Evolutionary conservation across 2,797 vertebrate genomes (phyloP), one percentile per base, ranked within the genome.

Genomic region (Bradypodion pumilum): DNA sequence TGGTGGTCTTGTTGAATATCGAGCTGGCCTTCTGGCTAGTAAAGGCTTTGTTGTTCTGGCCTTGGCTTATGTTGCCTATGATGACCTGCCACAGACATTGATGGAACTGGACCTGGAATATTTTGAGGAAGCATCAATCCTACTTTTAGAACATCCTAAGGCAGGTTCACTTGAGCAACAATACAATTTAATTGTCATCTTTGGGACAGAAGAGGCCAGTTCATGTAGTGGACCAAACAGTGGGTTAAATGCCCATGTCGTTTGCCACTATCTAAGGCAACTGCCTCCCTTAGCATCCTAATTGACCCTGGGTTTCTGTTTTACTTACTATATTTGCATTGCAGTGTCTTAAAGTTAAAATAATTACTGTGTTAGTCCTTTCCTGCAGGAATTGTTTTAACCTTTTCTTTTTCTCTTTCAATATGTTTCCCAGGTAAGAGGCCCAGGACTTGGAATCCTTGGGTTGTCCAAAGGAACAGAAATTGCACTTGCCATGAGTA

Each of bases 401-500:
- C 5, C 1, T 59, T 79, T 10, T 0, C 0, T 7, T 3, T 42
- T 56, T 1, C 7, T 32, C 0, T 80, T 3, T 72, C 1, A 79
- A 7, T 66, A 9, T 63, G 59, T 76, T 6, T 0, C 7, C 1
- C 78, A 98, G 97, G 96, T 98, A 9, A 94, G 91, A 89, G 96
- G 95, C 52, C 94, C 96, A 0, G 95, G 97, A 19, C 82, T 98
- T 40, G 97, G 97, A 0, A 84, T 97, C 15, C 23, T 98, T 1
- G 97, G 96, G 0, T 92, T 97, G 37, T 97, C 97, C 86, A 97
- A 97, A 84, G 96, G 96, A 3, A 96, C 92, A 0, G 94, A 95
- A 86, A 79, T 97, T 62, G 97, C 96, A n/a, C 70, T 98, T 92
- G 85, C 95, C 0, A 97, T 97, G 96, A 93, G 96, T 2, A 85